These are phyloP conservation scores for Mugil cephalus DNA, from an alignment of 2,113 vertebrate genomes.

Conservation along the genomic window DNA sequence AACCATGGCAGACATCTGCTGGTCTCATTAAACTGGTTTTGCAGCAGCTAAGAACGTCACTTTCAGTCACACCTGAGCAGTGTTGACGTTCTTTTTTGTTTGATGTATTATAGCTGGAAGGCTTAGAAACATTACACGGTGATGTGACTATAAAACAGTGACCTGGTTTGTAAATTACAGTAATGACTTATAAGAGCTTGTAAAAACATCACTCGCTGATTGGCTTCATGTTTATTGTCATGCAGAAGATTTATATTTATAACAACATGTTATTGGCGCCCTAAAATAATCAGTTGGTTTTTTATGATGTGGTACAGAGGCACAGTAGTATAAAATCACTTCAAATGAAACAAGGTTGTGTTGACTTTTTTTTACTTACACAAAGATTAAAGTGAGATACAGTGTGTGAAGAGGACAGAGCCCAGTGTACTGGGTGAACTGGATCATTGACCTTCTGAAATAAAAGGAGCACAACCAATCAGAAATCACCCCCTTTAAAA, in stretches of 20 bases:
- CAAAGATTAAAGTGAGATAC: no score
- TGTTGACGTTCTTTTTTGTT: neutral
- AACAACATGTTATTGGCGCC: no score
- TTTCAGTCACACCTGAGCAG: neutral
- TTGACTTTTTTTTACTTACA: neutral
- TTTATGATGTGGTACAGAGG: no score
- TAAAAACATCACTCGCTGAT: neutral
- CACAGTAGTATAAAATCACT: neutral
- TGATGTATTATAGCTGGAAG: neutral
- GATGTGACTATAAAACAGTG: conserved; percentile 12
- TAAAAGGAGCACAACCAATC: neutral
- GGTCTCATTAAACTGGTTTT: neutral
- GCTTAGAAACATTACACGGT: neutral
- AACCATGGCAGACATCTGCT: neutral
- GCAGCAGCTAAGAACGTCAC: neutral
- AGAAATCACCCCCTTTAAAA: neutral
- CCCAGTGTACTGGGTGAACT: neutral
- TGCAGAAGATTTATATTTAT: no score
- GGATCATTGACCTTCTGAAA: neutral
- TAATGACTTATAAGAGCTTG: neutral
- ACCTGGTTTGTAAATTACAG: neutral
- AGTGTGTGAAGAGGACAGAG: no score
- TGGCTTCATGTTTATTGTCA: neutral
- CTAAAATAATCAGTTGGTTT: neutral
- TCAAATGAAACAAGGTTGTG: neutral